These are phyloP conservation scores for Mus caroli DNA, from an alignment of 2,797 vertebrate species.

Conservation along the genomic window DNA sequence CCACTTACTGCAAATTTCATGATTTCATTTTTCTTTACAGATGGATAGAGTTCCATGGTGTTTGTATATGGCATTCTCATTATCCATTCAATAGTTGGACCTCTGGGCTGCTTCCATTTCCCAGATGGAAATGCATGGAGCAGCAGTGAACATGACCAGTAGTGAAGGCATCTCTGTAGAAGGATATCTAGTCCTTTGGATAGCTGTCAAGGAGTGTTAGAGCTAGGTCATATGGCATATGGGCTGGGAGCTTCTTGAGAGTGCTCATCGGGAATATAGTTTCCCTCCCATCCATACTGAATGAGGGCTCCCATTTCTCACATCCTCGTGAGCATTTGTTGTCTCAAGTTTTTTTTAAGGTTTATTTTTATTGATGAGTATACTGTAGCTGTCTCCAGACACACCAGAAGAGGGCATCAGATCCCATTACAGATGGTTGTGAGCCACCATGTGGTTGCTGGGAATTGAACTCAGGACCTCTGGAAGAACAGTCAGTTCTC, in stretches of 20 bases:
- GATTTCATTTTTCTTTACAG: not conserved
- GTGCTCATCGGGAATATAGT: too few species aligned
- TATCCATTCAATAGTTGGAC: not conserved
- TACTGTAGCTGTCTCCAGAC: too few species aligned
- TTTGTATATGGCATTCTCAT: not conserved
- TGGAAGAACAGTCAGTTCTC: too few species aligned
- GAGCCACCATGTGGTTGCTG: too few species aligned
- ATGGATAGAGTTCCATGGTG: not conserved
- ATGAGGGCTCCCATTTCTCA: not conserved
- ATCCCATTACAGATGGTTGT: too few species aligned
- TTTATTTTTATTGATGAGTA: too few species aligned
- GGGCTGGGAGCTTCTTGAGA: not conserved
- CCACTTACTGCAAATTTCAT: not conserved
- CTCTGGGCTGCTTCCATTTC: not conserved
- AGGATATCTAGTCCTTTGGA: not conserved
- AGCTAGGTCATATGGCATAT: not conserved
- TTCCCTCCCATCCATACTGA: not conserved
- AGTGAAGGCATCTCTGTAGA: not conserved
- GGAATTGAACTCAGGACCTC: too few species aligned
- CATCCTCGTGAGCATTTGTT: not conserved
- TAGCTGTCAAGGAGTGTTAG: not conserved
- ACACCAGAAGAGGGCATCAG: too few species aligned
- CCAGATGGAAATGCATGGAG: not conserved
- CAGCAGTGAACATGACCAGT: not conserved
- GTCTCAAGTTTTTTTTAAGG: not conserved